These are phyloP conservation scores for Rhadinocentrus ornatus DNA, from an alignment of 2,797 vertebrate genomes.

Conservation along the genomic window DNA sequence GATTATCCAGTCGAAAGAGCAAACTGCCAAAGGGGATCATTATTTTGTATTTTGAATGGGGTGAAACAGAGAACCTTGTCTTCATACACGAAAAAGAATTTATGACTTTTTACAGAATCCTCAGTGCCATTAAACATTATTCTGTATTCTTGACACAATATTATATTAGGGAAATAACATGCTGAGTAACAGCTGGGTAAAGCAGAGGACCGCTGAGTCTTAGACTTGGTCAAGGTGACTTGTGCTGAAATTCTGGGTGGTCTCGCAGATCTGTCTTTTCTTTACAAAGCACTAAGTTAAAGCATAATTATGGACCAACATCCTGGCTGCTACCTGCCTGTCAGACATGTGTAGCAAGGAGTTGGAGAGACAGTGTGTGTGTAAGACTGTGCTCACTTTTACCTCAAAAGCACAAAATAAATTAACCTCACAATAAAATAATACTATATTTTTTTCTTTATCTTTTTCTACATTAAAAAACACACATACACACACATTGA, in stretches of 20 bases:
- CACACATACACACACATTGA: conserved; percentile 27
- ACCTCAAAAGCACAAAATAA: background rate
- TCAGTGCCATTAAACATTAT: conserved; percentile 29
- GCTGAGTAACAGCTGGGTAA: conserved; percentile 53
- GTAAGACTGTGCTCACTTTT: background rate
- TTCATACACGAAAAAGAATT: conserved; percentile 26
- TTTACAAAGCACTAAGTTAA: conserved; percentile 46
- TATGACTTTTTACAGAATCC: conserved; percentile 17
- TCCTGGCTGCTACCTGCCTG: conserved; percentile 31
- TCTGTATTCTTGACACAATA: conserved; percentile 37
- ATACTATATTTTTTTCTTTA: conserved; percentile 22
- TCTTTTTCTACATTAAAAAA: conserved; percentile 13
- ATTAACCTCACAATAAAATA: conserved; percentile 12
- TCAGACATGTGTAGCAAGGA: conserved; percentile 4
- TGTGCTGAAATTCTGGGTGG: conserved; percentile 57
- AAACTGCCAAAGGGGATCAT: conserved; percentile 34
- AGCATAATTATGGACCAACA: conserved; percentile 43
- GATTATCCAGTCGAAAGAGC: conserved; percentile 43
- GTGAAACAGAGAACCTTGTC: conserved; percentile 33
- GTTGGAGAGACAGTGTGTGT: background rate
- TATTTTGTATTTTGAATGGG: conserved; percentile 38
- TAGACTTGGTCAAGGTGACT: conserved; percentile 61
- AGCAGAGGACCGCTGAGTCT: conserved; percentile 19
- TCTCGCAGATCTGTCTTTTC: conserved; percentile 42
- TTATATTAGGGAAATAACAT: conserved; percentile 45